Percentiles rank a stretch among this genome's conserved stretches.
Conservation (phyloP, 2,113 vertebrate genomes). For the Scomber colias region DNA sequence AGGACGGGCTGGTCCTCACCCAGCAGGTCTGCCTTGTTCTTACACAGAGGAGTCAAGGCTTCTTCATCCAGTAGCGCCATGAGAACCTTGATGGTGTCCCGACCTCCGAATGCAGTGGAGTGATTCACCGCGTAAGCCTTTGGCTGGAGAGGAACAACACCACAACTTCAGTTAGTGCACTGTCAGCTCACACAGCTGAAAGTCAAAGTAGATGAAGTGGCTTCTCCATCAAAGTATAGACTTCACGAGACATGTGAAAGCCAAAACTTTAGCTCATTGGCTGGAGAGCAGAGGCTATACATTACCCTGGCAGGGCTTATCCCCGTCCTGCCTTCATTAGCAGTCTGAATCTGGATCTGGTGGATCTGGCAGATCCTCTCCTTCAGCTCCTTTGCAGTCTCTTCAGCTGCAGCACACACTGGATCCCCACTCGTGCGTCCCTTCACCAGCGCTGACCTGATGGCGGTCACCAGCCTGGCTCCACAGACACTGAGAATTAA, state of each 20-base stretch:
- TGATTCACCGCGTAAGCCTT: constrained; percentile 92
- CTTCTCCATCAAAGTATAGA: constrained; percentile 29
- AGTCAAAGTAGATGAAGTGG: constrained; percentile 18
- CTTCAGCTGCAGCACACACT: constrained; percentile 85
- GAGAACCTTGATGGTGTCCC: constrained; percentile 91
- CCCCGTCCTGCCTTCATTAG: constrained; percentile 74
- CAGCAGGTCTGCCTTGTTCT: constrained; percentile 91
- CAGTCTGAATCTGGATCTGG: constrained; percentile 76
- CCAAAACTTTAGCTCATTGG: background rate
- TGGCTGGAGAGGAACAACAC: constrained; percentile 83
- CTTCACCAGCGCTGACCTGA: constrained; percentile 91
- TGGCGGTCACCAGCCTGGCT: constrained; percentile 86
- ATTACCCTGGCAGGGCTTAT: constrained; percentile 95
- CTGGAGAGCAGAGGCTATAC: constrained; percentile 25
- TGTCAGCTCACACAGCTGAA: background rate
- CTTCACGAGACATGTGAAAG: constrained; percentile 28
- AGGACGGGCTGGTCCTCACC: constrained; percentile 82
- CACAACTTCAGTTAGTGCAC: constrained; percentile 3
- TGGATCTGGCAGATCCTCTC: constrained; percentile 90
- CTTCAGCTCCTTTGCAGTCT: constrained; percentile 87
- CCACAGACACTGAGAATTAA: constrained; percentile 85
- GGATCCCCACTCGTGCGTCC: constrained; percentile 86
- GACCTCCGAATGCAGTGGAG: constrained; percentile 90
- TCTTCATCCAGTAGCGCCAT: constrained; percentile 91
- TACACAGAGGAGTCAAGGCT: constrained; percentile 83